Percentiles rank a stretch among this genome's conserved stretches.
These are phyloP conservation scores for Sympetrum striolatum DNA, from an alignment of 2,888 invertebrate species.

Conservation along the genomic window DNA sequence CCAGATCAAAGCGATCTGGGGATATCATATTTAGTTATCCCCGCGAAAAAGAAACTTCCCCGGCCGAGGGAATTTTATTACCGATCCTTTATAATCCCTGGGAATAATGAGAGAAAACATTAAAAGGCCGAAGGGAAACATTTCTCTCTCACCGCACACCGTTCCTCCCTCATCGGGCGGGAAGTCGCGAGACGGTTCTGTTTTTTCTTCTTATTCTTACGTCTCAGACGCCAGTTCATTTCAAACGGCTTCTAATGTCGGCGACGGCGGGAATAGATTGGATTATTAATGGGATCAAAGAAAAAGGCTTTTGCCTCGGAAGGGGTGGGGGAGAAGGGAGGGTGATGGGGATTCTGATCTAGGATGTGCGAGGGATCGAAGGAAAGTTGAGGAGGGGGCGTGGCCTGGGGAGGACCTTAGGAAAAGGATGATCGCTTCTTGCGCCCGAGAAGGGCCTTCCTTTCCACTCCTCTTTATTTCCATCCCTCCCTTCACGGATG, in stretches of 20 bases:
- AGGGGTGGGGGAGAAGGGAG: not conserved
- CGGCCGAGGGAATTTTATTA: not conserved
- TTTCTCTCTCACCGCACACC: not conserved
- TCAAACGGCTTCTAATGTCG: not conserved
- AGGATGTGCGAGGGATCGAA: not conserved
- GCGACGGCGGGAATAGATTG: not conserved
- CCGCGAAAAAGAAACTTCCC: too few relatives aligned
- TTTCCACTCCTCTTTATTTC: not conserved
- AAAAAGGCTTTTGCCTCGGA: not conserved
- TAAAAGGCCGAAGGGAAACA: not conserved
- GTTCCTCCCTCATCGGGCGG: not conserved
- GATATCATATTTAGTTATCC: too few relatives aligned
- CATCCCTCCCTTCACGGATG: not conserved
- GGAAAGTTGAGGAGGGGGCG: not conserved
- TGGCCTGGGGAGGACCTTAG: not conserved
- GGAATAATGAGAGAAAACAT: not conserved
- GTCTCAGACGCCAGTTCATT: not conserved
- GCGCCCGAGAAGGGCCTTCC: not conserved
- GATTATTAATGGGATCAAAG: not conserved
- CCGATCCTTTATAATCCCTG: not conserved
- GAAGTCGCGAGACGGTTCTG: not conserved
- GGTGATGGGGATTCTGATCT: not conserved
- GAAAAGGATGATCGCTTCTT: not conserved
- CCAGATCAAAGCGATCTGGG: too few relatives aligned
- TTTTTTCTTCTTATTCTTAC: not conserved